A percentile compares a stretch with the other conserved stretches of the same genome.
Conservation (phyloP, 2,113 vertebrate genomes). For the Rhinogobius similis region DNA sequence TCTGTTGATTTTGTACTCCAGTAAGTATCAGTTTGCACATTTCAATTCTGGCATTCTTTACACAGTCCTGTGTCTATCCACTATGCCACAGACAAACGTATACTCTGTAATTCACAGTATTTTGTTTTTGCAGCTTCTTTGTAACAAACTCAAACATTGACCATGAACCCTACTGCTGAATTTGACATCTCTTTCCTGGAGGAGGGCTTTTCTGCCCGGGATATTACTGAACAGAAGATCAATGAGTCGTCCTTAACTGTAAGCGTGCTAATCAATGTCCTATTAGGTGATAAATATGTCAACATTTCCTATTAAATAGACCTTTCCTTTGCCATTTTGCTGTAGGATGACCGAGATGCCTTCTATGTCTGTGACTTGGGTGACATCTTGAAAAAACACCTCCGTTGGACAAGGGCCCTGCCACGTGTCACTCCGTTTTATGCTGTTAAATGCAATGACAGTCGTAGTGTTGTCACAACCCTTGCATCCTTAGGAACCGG, state of each 20-base stretch:
- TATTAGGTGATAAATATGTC: background rate
- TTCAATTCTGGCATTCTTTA: background rate
- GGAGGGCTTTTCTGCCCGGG: slow-evolving; percentile 93
- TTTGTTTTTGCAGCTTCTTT: slow-evolving; percentile 64
- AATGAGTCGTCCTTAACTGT: slow-evolving; percentile 93
- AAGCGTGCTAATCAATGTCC: slow-evolving; percentile 47
- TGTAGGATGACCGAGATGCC: slow-evolving; percentile 95
- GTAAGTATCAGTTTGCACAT: slow-evolving; percentile 61
- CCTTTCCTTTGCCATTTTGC: background rate
- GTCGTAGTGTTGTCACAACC: slow-evolving; percentile 85
- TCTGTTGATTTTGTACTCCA: slow-evolving; percentile 72
- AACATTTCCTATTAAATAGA: background rate
- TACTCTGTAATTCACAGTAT: background rate
- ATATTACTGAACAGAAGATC: slow-evolving; percentile 94
- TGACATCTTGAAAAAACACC: slow-evolving; percentile 92
- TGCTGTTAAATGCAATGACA: slow-evolving; percentile 95
- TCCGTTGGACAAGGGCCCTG: slow-evolving; percentile 87
- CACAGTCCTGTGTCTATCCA: background rate
- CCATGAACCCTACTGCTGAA: slow-evolving; percentile 83
- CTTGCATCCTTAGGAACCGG: slow-evolving; percentile 89
- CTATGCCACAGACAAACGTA: background rate
- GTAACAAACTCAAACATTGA: slow-evolving; percentile 54
- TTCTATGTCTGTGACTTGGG: slow-evolving; percentile 96
- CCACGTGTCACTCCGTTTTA: slow-evolving; percentile 93
- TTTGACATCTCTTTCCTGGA: slow-evolving; percentile 90